Evolutionary conservation across 1,140 invertebrate genomes (phyloP), one percentile per base, ranked within the genome.

Genomic region (Pseudomyrmex cubaensis): DNA sequence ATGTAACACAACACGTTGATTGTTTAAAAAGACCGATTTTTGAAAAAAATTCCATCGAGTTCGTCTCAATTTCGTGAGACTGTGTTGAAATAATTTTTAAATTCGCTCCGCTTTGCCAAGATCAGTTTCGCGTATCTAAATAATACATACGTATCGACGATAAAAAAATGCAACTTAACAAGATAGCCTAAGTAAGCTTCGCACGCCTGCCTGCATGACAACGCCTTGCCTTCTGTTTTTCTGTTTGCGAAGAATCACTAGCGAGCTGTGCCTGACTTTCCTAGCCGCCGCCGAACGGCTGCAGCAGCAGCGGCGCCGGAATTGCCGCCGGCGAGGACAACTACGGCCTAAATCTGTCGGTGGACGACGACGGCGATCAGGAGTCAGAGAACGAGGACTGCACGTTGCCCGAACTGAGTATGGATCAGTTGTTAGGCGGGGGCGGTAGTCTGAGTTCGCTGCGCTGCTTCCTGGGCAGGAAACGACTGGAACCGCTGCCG

Each of bases 181-280:
- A 50, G 20, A 87, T 92, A 91, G 87, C 73, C 77, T 62, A 35
- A 35, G 70, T 92, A 94, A 94, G 93, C 93, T 93, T 94, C 84
- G 93, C 93, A 93, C 93, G 93, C 91, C 84, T 92, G 74, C 74
- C 87, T 93, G 93, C 93, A 94, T 93, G 93, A 93, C 89, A 86
- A 90, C 80, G 93, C 93, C 35, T 94, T 93, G 92, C 91, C 92
- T 93, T 93, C 84, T 93, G 90, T 94, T 94, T 94, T 57, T 80
- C 66, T 94, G 93, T 80, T 72, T 70, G 90, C 92, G 87, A 94
- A 94, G 93, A 94, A 93, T 93, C 90, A 93, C 90, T 93, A 94
- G 93, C 89, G 91, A 93, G 92, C 90, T 93, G 92, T 93, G 88
- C 90, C 91, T 93, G 93, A 93, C 93, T 94, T 93, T 90, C 92